Conservation (phyloP, 23 tunicate genomes). For the Trididemnum clinides region DNA sequence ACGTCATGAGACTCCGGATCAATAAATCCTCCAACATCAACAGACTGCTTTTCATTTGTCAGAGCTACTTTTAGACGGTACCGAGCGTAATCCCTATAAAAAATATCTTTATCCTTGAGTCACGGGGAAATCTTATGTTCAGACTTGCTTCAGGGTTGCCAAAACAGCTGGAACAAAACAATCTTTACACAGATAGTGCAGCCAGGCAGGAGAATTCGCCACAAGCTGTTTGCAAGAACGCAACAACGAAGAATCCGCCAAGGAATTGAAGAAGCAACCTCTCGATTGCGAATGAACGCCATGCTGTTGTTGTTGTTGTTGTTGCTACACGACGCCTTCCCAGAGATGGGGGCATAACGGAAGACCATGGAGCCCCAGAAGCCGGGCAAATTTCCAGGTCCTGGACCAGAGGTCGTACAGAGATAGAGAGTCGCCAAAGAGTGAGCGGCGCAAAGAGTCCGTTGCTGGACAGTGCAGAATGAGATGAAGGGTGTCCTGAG, state of each 20-base stretch:
- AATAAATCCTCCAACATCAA: constrained; percentile 77
- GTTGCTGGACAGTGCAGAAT: too few species aligned
- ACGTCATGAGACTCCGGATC: constrained; percentile 89
- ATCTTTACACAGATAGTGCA: too few species aligned
- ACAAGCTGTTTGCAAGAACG: neutral
- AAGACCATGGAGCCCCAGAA: too few species aligned
- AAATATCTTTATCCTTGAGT: neutral
- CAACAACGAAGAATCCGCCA: neutral
- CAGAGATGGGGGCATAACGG: neutral
- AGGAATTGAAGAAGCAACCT: neutral
- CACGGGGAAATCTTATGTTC: too few species aligned
- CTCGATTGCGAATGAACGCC: neutral
- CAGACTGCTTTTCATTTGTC: neutral
- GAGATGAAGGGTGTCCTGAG: too few species aligned
- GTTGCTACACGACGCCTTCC: neutral
- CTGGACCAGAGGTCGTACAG: too few species aligned
- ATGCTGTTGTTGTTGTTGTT: neutral
- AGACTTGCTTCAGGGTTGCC: too few species aligned
- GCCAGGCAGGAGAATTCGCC: neutral
- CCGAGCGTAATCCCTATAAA: constrained; percentile 39
- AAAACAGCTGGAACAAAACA: too few species aligned
- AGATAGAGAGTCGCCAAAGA: too few species aligned
- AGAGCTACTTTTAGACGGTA: constrained; percentile 15
- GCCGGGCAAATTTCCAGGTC: too few species aligned
- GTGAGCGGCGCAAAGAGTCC: too few species aligned